These are phyloP conservation scores for Pocota personata DNA, from an alignment of 2,888 invertebrate genomes.

Conservation along the genomic window DNA sequence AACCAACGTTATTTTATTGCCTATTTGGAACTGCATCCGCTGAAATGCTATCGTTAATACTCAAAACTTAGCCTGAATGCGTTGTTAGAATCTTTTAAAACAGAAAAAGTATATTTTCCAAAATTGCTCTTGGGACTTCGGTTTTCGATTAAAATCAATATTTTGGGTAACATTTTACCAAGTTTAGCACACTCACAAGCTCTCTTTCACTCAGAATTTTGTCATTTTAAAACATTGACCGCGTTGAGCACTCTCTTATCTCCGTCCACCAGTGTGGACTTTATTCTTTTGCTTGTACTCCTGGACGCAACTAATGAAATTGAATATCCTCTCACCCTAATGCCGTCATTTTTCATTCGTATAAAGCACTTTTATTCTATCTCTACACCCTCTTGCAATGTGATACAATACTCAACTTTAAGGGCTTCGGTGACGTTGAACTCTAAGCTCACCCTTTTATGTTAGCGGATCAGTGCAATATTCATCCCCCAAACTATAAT, in stretches of 20 bases:
- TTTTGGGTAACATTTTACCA: too few relatives aligned
- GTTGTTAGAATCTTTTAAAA: too few relatives aligned
- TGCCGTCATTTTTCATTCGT: slow-evolving; percentile 1
- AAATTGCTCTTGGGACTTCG: too few relatives aligned
- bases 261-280: background rate
- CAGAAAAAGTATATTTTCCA: too few relatives aligned
- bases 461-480: slow-evolving; percentile 36
- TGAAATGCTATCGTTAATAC: too few relatives aligned
- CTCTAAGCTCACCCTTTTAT: slow-evolving; percentile 38
- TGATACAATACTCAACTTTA: slow-evolving; percentile 45
- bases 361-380: background rate
- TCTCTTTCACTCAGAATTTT: too few relatives aligned
- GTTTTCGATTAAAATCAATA: too few relatives aligned
- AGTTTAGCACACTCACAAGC: background rate
- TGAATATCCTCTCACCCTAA: slow-evolving; percentile 25
- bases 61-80: too few relatives aligned
- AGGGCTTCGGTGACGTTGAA: slow-evolving; percentile 63
- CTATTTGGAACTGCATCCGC: too few relatives aligned
- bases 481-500: slow-evolving; percentile 19
- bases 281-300: background rate
- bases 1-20: too few relatives aligned
- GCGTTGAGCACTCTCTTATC: background rate
- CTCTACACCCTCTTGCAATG: slow-evolving; percentile 19
- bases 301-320: slow-evolving; percentile 22
- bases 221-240: background rate